Base-by-base conservation (phyloP, 2,113 vertebrate species). In the Romanogobio albipinnatus region DNA sequence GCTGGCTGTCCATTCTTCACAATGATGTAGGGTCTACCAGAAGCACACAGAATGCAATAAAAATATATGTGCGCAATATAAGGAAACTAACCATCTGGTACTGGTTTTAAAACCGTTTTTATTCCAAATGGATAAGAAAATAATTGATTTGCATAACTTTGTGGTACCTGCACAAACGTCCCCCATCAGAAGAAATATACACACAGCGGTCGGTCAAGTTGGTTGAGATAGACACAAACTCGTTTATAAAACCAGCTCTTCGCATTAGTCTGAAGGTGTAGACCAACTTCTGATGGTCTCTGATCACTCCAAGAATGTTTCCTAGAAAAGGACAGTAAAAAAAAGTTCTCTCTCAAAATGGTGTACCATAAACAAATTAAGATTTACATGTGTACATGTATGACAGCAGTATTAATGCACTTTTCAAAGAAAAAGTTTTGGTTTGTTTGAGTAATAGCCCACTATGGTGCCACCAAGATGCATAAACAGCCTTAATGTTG, bases 221-320 rank as follows among this genome's bases (percentile, higher is more conserved):
- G 82, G 98, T 99, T 74, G 98, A 99, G 87, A 99, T 99, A 73
- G 98, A 99, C 84, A 99, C 98, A 39, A 99, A 99, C 88, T 99
- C 98, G 0, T 98, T 99, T 92, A 99, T 97, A 9, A 98, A 99
- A 56, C 98, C 98, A 0, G 97, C 98, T 87, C 98, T 94, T 61
- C 98, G 94, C 97, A 99, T 98, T 86, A 99, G 92, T 19, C 98
- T 95, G 91, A 99, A 99, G 0, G 98, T 99, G 91, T 90, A 94
- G 84, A 99, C 96, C 45, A 99, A 93, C 70, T 99, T 99, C 71
- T 91, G 95, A 86, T 99, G 97, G 86, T 99, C 96, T 77, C 97
- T 94, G 88, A 99, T 97, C 75, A 99, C 98, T 78, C 98, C 98
- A 0, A 99, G 94, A 77, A 99, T 99, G 92, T 99, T 99, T 92